phyloP scores from a whole-genome alignment of 2,113 vertebrate species.

The Psilopsiagon aurifrons region DNA sequence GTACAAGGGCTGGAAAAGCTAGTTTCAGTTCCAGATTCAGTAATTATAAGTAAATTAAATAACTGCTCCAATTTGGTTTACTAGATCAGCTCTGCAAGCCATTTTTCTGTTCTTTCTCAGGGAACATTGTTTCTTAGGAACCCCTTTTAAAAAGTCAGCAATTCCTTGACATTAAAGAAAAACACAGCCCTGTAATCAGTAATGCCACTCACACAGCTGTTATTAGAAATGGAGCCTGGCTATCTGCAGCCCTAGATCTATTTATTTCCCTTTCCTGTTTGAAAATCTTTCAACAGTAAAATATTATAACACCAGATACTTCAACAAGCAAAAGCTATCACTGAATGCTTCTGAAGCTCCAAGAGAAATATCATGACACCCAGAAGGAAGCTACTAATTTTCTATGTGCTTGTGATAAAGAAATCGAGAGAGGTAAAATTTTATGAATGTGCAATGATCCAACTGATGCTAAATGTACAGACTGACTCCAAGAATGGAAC shows the following conservation, averaged over 20 bases:
- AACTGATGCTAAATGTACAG: not conserved
- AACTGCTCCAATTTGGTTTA: not conserved
- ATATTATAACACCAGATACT: not conserved
- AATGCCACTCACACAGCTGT: not conserved
- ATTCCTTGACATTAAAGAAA: not conserved
- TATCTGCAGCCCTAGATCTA: not conserved
- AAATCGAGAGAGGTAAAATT: not conserved
- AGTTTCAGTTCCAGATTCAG: not conserved
- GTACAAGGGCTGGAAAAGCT: not conserved
- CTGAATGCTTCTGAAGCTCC: not conserved
- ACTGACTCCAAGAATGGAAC: not conserved
- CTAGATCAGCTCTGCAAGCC: not conserved
- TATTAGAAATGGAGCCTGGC: not conserved
- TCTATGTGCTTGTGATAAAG: not conserved
- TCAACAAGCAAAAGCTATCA: not conserved
- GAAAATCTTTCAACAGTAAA: not conserved
- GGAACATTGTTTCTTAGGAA: not conserved
- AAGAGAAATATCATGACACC: not conserved
- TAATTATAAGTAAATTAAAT: not conserved
- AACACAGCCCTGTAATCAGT: not conserved
- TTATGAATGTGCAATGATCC: not conserved
- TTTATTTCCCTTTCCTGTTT: not conserved
- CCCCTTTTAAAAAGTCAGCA: not conserved
- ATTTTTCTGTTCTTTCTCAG: not conserved
- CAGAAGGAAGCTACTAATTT: not conserved